Base-by-base conservation (phyloP, 2,888 invertebrate species). In the Oscheius sp. region DNA sequence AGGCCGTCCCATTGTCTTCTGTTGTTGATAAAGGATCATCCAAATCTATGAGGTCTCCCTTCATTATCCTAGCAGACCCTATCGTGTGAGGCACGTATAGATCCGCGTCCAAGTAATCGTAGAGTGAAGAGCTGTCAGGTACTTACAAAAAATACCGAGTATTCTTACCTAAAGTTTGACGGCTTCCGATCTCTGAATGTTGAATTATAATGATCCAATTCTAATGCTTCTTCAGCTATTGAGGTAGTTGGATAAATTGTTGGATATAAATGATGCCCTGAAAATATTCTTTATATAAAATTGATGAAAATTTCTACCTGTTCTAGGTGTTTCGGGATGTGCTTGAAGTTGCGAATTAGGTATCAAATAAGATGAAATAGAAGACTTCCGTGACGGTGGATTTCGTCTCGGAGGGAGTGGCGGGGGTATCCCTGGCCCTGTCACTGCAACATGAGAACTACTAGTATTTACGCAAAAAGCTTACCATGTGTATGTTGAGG, bases 1-100 rank as follows among this genome's bases (percentile, higher is more conserved):
- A 35, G 0, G 61, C 59, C 18, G 70, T 21, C 16, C 58, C 56
- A 27, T 55, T 55, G 43, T 56, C 27, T 5, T 23, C 52, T 59
- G 71, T 75, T 2, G 74, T 69, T 0, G 45, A 41, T 13, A 43
- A 55, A 18, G 35, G 27, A 41, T 46, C 72, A n/a, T 76, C 77
- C 46, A 85, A 73, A 75, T 85, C 85, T 35, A 85, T 85, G 55
- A 85, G 70, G 69, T 85, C 84, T n/a, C 83, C 84, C 58, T 81
- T 78, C 43, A 75, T 56, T 13, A 77, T 72, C 12, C 74, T 77
- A 6, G 75, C 29, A 13, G 74, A 70, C 5, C 56, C 70, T 77
- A 77, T 76, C 3, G 72, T 73, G 58, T 80, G 79, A 25, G 82
- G 82, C 6, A 82, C 82, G 46, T 77, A 79, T 2, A 80, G 55